Base-by-base conservation (phyloP, 2,113 vertebrate genomes). In the Cephalopholis sonnerati region DNA sequence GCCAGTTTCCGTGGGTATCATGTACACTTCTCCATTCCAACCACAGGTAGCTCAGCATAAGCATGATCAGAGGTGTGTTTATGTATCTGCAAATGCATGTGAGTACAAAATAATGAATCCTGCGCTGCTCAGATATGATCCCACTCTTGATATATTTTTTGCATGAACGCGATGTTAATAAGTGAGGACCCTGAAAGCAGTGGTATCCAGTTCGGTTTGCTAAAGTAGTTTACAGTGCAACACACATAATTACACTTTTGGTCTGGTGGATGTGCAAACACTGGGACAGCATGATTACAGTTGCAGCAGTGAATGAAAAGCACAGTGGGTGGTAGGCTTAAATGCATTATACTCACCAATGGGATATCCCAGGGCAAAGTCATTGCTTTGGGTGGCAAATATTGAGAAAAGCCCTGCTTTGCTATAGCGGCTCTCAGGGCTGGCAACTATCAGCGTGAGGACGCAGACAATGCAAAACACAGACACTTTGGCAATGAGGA, bases 371-470 rank as follows among this genome's bases (percentile, higher is more conserved):
- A 99, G 83, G 59, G 98, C 98, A 95, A 99, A 99, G 92, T 99
- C 98, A 92, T 99, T 99, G 94, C 98, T 99, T 82, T 99, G 98
- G 74, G 98, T 99, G 84, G 98, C 97, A 96, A 99, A 99, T 91
- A 99, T 99, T 68, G 98, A 96, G 91, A 96, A 99, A n/a, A 99
- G 96, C 58, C 98, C 98, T 22, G 98, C 98, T 92, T 99, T 99
- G 85, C 97, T 96, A 82, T 96, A 98, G 75, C 98, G 95, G 27
- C 92, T 97, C 18, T 97, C 95, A 18, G 97, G 97, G 91, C 87
- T 96, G 82, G 97, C 93, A 50, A 98, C 97, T 66, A 99, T 77
- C 51, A 99, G 93, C 0, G 98, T 99, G 79, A 99, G 93, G 62
- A 96, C 4, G 41, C 97, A 98, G 7, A 99, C 98, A 58, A 97